These are phyloP conservation scores for Epizoanthus stellaris DNA, from an alignment of 92 coral and sea anemone species.

Conservation along the genomic window DNA sequence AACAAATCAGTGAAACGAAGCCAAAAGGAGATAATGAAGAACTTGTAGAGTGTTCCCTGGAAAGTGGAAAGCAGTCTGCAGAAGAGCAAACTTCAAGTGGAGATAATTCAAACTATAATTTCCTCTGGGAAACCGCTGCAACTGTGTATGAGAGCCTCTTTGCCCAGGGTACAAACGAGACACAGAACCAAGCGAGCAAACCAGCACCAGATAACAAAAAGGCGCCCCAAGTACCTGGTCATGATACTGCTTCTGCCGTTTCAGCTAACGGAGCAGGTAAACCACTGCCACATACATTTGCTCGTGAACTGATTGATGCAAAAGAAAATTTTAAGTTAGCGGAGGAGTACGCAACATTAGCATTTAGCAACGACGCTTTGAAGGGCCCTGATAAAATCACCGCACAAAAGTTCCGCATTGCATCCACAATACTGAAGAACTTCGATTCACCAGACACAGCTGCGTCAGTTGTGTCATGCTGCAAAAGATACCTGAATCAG, in stretches of 20 bases:
- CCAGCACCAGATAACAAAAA: too few relatives aligned
- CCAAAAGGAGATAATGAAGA: neutral
- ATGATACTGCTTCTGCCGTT: too few relatives aligned
- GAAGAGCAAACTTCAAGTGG: neutral
- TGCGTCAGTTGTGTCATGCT: constrained; percentile 16
- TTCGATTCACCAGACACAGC: neutral
- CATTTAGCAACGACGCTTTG: constrained; percentile 41
- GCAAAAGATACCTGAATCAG: constrained; percentile 33
- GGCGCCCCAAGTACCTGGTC: too few relatives aligned
- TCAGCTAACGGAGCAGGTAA: too few relatives aligned
- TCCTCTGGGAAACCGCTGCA: neutral
- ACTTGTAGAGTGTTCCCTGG: neutral
- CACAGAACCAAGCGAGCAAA: too few relatives aligned
- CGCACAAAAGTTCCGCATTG: constrained; percentile 47
- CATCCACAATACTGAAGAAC: constrained; percentile 30
- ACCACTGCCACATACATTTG: neutral
- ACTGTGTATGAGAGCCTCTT: too few relatives aligned
- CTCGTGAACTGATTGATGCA: constrained; percentile 23
- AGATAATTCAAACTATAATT: neutral
- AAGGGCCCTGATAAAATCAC: constrained; percentile 24
- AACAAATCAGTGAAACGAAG: too few relatives aligned
- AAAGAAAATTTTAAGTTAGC: constrained; percentile 31
- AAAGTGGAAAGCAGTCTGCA: neutral
- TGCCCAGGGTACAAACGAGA: too few relatives aligned
- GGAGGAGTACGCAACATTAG: constrained; percentile 35